These are phyloP conservation scores for Hedya salicella DNA, from an alignment of 2,888 invertebrate genomes.

Conservation along the genomic window DNA sequence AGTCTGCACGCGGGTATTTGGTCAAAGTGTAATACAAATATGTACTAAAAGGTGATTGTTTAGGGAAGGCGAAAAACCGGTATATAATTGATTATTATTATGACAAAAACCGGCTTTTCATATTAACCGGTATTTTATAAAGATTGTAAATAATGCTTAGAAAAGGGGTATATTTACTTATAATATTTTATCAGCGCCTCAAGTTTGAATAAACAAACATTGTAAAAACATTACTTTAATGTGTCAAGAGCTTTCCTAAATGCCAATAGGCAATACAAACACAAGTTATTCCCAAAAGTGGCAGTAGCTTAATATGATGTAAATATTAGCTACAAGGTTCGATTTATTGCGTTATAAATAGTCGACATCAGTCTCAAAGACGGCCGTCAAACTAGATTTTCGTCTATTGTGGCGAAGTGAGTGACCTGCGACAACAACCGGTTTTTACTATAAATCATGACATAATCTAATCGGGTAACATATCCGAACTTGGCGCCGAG, in stretches of 20 bases:
- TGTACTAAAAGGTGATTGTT: background rate
- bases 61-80: background rate
- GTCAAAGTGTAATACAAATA: too few species aligned
- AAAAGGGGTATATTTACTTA: too few species aligned
- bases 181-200: too few species aligned
- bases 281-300: too few species aligned
- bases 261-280: too few species aligned
- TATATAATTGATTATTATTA: background rate
- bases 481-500: constrained; percentile 62
- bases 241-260: too few species aligned
- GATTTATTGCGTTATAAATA: constrained; percentile 22
- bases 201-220: too few species aligned
- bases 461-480: constrained; percentile 71
- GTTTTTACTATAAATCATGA: constrained; percentile 72
- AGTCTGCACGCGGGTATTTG: too few species aligned
- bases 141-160: too few species aligned
- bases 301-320: background rate
- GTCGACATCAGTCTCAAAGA: constrained; percentile 47
- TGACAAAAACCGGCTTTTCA: background rate
- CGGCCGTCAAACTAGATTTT: constrained; percentile 56
- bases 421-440: constrained; percentile 72
- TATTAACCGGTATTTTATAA: too few species aligned
- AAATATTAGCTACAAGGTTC: constrained; percentile 18
- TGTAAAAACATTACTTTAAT: too few species aligned
- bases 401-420: constrained; percentile 62